Percentiles rank a stretch among this genome's conserved stretches.
Evolutionary conservation across 2,888 invertebrate genomes (phyloP).

Genomic region (Hydriomena furcata): DNA sequence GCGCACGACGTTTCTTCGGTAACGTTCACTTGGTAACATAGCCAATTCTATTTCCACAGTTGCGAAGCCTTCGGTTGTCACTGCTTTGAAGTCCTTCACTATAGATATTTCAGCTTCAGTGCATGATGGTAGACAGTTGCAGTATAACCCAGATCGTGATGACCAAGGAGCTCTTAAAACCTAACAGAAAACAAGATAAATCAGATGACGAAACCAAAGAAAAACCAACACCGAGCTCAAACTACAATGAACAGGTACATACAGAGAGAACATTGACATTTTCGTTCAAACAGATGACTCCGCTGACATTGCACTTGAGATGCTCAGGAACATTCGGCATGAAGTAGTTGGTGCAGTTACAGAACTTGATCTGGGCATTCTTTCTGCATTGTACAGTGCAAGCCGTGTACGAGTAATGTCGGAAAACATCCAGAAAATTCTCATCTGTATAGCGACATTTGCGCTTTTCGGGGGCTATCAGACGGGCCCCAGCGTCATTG

Average conservation of each 20-base stretch:
- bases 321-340: slow-evolving; percentile 85
- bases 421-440: slow-evolving; percentile 81
- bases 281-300: slow-evolving; percentile 86
- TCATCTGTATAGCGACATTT: slow-evolving; percentile 90
- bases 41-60: slow-evolving; percentile 85
- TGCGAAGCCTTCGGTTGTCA: slow-evolving; percentile 56
- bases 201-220: no score
- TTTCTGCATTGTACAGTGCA: slow-evolving; percentile 90
- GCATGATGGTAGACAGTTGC: slow-evolving; percentile 89
- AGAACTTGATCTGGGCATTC: slow-evolving; percentile 85
- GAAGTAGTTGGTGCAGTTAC: slow-evolving; percentile 88
- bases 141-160: slow-evolving; percentile 84
- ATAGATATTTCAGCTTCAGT: slow-evolving; percentile 88
- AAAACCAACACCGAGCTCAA: no score
- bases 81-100: slow-evolving; percentile 80
- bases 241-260: no score
- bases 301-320: slow-evolving; percentile 85
- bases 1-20: slow-evolving; percentile 88
- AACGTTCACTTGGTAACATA: slow-evolving; percentile 87
- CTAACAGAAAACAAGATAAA: slow-evolving; percentile 38
- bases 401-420: slow-evolving; percentile 87
- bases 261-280: slow-evolving; percentile 86
- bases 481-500: slow-evolving; percentile 86
- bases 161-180: slow-evolving; percentile 76
- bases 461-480: slow-evolving; percentile 86